A percentile compares a stretch with the other conserved stretches of the same genome.
phyloP scores from a whole-genome alignment of 2,113 vertebrate genomes.

The Amazona vittata region DNA sequence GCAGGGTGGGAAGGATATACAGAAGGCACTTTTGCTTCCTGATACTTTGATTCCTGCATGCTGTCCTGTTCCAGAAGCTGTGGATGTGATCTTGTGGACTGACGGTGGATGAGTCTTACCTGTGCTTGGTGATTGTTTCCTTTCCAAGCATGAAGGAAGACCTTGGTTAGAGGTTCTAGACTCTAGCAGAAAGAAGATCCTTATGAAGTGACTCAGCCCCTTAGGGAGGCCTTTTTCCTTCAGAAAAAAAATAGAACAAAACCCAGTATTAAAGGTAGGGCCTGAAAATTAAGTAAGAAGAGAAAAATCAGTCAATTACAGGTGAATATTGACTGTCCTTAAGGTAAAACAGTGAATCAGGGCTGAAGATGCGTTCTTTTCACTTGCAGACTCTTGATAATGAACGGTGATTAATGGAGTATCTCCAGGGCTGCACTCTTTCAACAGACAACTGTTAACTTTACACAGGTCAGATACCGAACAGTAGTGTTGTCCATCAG shows the following conservation, averaged over 20 bases:
- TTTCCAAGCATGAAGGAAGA: background rate
- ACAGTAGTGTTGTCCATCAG: background rate
- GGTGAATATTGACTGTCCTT: background rate
- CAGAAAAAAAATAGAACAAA: background rate
- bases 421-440: background rate
- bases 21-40: background rate
- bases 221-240: background rate
- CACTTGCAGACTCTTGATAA: background rate
- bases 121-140: background rate
- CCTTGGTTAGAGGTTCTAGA: background rate
- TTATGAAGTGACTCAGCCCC: background rate
- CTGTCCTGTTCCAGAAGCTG: background rate
- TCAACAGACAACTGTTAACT: background rate
- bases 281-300: background rate
- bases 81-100: background rate
- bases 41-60: rapidly evolving
- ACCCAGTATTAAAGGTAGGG: background rate
- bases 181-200: background rate
- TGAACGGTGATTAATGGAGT: background rate
- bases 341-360: background rate
- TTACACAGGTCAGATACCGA: background rate
- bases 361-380: background rate
- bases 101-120: background rate
- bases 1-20: background rate
- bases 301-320: background rate